These are phyloP conservation scores for Sparus aurata DNA, from an alignment of 2,797 vertebrate species.

Conservation along the genomic window DNA sequence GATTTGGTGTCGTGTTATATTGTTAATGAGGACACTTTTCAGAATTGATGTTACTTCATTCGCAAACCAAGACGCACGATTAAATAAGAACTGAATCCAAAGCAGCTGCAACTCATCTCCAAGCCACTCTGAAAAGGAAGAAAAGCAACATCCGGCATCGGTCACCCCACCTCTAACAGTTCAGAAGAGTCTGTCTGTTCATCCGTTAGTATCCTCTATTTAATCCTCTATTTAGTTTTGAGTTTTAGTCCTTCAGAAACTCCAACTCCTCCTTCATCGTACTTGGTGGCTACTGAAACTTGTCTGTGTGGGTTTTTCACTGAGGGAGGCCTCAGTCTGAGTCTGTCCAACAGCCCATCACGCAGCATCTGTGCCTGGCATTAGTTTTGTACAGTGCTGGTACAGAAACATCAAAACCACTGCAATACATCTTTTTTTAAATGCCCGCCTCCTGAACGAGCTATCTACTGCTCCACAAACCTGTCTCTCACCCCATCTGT, in stretches of 20 bases:
- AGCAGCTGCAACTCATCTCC: constrained; percentile 1
- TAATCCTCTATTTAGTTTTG: too few relatives aligned
- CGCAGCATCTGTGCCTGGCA: neutral
- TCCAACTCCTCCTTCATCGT: neutral
- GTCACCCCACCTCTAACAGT: neutral
- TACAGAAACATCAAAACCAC: neutral
- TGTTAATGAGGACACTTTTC: too few relatives aligned
- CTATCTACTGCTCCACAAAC: too few relatives aligned
- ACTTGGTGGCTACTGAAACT: neutral
- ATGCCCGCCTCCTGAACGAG: too few relatives aligned
- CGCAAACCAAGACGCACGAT: constrained; percentile 13
- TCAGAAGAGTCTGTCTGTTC: neutral
- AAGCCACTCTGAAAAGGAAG: neutral
- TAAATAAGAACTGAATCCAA: constrained; percentile 16
- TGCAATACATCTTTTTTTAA: neutral
- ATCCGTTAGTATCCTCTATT: neutral
- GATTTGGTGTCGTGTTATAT: neutral
- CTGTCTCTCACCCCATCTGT: neutral
- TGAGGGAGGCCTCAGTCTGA: neutral
- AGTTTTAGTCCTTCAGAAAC: too few relatives aligned
- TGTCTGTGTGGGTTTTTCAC: neutral
- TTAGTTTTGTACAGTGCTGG: neutral
- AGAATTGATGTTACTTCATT: neutral
- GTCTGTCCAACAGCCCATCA: neutral
- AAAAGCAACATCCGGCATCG: too few relatives aligned